Conservation (phyloP, 2,113 vertebrate genomes). For the Pterocles gutturalis region DNA sequence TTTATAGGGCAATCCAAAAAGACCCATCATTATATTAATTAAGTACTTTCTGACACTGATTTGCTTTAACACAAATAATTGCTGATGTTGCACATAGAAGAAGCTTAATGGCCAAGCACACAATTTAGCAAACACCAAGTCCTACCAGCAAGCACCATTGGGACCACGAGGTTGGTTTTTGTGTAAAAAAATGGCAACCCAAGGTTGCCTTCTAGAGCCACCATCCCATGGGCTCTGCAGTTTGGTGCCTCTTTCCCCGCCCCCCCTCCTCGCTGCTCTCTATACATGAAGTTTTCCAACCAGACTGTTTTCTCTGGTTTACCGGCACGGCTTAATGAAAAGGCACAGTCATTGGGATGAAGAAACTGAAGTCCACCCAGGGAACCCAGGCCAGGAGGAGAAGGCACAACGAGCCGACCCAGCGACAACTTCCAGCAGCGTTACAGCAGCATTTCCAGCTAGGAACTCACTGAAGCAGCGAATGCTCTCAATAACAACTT, state of each 20-base stretch:
- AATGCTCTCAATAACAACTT: neutral
- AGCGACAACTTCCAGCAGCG: accelerated
- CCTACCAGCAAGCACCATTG: neutral
- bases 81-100: neutral
- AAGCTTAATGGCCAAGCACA: neutral
- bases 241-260: accelerated
- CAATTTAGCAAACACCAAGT: neutral
- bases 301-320: neutral
- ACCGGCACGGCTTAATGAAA: neutral
- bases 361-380: neutral
- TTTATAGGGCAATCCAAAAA: neutral
- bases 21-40: neutral
- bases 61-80: neutral
- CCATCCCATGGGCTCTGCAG: accelerated
- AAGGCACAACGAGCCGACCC: accelerated
- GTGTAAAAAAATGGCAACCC: neutral
- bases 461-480: neutral
- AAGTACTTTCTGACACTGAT: neutral
- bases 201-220: neutral
- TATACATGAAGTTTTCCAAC: neutral
- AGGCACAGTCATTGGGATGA: neutral
- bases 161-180: neutral
- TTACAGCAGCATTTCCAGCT: neutral
- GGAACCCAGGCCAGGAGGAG: neutral
- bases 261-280: neutral